These are phyloP conservation scores for Meloidogyne floridensis DNA, from an alignment of 1,140 invertebrate species.

Conservation along the genomic window DNA sequence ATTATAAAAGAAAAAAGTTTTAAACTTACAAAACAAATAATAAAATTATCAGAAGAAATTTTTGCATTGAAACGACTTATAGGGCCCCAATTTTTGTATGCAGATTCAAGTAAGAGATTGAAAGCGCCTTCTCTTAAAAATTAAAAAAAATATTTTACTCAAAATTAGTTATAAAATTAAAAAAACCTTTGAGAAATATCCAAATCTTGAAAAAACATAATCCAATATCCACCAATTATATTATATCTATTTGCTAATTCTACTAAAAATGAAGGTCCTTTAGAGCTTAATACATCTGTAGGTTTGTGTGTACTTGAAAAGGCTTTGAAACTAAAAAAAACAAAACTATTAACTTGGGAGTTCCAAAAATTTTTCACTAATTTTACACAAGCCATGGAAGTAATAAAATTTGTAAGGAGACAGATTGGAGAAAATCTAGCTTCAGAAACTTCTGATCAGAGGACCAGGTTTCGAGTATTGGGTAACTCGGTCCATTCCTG, in stretches of 20 bases:
- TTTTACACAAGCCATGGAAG: no score
- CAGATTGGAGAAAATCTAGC: no score
- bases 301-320: neutral
- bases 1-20: neutral
- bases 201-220: conserved; percentile 30
- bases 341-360: neutral
- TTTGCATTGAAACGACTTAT: conserved; percentile 25
- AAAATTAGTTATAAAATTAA: no score
- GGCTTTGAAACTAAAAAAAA: conserved; percentile 18
- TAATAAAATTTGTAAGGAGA: no score
- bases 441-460: no score
- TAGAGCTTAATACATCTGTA: neutral
- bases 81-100: conserved; percentile 22
- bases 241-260: conserved; percentile 21
- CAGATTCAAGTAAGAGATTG: conserved; percentile 9
- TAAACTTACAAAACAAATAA: conserved; percentile 22
- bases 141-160: no score
- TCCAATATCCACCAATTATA: conserved; percentile 22
- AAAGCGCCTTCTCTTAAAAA: conserved; percentile 17
- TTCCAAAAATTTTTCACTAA: no score
- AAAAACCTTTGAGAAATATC: neutral
- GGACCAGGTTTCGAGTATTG: no score
- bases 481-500: no score
- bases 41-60: conserved; percentile 21
- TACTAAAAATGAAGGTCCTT: conserved; percentile 4